Percentiles rank a stretch among this genome's conserved stretches.
These are phyloP conservation scores for Danionella cerebrum DNA, from an alignment of 2,113 vertebrate genomes.

Conservation along the genomic window DNA sequence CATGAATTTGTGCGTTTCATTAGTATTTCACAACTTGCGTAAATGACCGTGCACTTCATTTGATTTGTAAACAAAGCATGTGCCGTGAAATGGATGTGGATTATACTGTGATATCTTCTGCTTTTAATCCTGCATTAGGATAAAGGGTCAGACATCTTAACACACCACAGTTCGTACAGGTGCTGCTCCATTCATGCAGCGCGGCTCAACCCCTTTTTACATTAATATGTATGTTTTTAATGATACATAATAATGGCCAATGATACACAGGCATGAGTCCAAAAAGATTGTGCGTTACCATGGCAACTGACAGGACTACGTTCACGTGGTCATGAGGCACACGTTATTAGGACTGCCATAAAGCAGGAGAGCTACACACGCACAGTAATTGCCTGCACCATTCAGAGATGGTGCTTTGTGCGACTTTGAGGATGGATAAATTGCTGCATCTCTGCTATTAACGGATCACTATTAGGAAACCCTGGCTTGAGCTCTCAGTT, in stretches of 20 bases:
- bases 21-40: constrained; percentile 9
- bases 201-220: constrained; percentile 73
- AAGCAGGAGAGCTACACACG: constrained; percentile 68
- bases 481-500: constrained; percentile 74
- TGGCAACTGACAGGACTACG: constrained; percentile 81
- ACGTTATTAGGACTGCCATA: constrained; percentile 72
- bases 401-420: constrained; percentile 92
- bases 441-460: constrained; percentile 84
- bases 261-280: constrained; percentile 82
- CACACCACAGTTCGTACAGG: constrained; percentile 56
- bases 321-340: constrained; percentile 77
- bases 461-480: constrained; percentile 87
- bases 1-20: background rate
- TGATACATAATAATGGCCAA: constrained; percentile 94
- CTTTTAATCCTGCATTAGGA: constrained; percentile 32
- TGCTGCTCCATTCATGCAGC: constrained; percentile 48
- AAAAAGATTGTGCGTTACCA: constrained; percentile 79
- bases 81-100: constrained; percentile 19
- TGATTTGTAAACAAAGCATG: constrained; percentile 25
- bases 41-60: constrained; percentile 10
- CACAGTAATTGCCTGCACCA: constrained; percentile 92
- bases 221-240: constrained; percentile 97
- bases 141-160: constrained; percentile 53
- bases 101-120: constrained; percentile 23
- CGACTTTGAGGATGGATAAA: constrained; percentile 90